Conservation (phyloP, 35 echinoderm and acorn worm genomes). For the Ptychodera flava region DNA sequence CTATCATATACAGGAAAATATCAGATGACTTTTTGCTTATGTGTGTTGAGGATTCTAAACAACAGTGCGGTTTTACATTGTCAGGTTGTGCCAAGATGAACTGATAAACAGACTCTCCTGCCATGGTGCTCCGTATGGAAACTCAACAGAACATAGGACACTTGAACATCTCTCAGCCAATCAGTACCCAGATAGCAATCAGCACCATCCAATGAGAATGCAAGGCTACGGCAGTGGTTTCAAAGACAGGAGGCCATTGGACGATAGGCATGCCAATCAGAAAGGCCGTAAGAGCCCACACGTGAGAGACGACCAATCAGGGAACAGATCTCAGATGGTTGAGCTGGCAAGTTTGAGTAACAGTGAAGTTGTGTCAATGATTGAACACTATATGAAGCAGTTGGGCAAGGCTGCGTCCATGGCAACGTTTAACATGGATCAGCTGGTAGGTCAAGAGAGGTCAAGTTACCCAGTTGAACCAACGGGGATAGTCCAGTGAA, state of each 20-base stretch:
- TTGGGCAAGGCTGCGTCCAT: slow-evolving; percentile 78
- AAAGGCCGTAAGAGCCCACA: slow-evolving; percentile 4
- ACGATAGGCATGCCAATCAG: background rate
- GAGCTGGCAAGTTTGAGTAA: slow-evolving; percentile 59
- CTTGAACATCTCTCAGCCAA: background rate
- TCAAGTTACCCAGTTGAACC: background rate
- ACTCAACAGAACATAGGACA: background rate
- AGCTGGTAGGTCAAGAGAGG: slow-evolving; percentile 39
- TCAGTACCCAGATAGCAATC: background rate
- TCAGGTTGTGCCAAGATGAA: background rate
- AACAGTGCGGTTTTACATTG: no score
- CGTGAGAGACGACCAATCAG: slow-evolving; percentile 13
- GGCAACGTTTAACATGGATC: slow-evolving; percentile 95
- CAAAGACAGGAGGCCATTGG: slow-evolving; percentile 17
- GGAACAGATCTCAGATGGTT: slow-evolving; percentile 31
- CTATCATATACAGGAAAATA: no score
- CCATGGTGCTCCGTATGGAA: background rate
- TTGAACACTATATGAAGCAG: slow-evolving; percentile 81
- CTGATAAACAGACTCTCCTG: background rate
- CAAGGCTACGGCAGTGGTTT: background rate
- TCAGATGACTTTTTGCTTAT: no score
- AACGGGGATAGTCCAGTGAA: no score
- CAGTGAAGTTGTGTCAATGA: slow-evolving; percentile 8
- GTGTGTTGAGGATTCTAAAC: no score
- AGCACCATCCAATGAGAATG: background rate